Conservation (phyloP, 2,797 vertebrate genomes). For the Gymnothorax javanicus region DNA sequence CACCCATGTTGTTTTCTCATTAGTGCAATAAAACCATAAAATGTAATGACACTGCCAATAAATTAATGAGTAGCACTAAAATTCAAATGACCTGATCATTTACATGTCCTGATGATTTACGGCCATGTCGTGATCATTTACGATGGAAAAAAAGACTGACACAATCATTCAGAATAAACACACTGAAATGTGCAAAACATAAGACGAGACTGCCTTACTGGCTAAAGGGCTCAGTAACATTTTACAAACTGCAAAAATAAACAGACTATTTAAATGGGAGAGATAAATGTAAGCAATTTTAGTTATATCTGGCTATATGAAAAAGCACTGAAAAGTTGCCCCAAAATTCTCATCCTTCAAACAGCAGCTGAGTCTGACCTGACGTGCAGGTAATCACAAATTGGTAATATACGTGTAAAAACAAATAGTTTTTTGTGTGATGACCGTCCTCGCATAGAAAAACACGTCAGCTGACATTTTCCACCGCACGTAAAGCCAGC, state of each 20-base stretch:
- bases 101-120: not conserved
- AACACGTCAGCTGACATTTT: not conserved
- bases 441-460: not conserved
- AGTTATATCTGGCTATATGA: not conserved
- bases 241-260: not conserved
- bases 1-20: not conserved
- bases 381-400: not conserved
- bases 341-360: not conserved
- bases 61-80: not conserved
- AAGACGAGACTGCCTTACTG: not conserved
- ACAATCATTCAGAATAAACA: not conserved
- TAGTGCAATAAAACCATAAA: not conserved
- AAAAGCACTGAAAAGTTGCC: not conserved
- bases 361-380: not conserved
- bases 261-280: not conserved
- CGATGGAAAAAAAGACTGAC: not conserved
- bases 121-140: not conserved
- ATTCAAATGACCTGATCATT: not conserved
- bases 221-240: not conserved
- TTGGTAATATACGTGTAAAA: not conserved
- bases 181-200: not conserved
- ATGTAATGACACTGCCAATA: not conserved
- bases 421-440: not conserved
- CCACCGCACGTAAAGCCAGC: not conserved
- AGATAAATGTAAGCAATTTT: not conserved